Evolutionary conservation across 2,113 vertebrate genomes (phyloP).

Genomic region (Mugil cephalus): DNA sequence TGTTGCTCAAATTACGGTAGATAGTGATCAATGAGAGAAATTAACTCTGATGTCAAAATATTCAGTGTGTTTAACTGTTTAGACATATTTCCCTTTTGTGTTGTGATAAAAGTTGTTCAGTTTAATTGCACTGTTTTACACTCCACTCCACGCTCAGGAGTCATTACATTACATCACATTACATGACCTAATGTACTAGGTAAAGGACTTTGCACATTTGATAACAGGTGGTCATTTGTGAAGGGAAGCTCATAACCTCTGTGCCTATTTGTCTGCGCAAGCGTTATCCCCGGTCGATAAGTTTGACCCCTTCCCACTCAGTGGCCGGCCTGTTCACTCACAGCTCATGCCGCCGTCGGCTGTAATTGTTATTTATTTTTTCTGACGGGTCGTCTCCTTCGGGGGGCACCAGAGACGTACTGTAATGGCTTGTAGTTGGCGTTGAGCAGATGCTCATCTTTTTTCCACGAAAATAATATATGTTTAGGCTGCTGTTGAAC

Average conservation of each 20-base stretch:
- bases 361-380: background rate
- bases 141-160: background rate
- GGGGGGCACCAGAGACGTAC: background rate
- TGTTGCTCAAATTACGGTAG: too few species aligned
- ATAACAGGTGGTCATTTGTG: background rate
- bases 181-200: too few species aligned
- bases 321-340: background rate
- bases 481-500: slow-evolving; percentile 32
- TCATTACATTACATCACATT: background rate
- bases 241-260: background rate
- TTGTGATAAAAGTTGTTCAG: too few species aligned
- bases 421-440: background rate
- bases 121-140: too few species aligned
- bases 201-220: background rate
- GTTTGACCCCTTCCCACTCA: background rate
- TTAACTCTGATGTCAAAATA: too few species aligned
- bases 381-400: too few species aligned
- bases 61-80: too few species aligned
- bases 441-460: too few species aligned
- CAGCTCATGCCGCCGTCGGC: background rate
- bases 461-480: slow-evolving; percentile 8
- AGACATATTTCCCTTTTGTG: too few species aligned
- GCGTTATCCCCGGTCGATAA: background rate
- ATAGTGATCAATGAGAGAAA: too few species aligned
- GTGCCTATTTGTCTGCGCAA: background rate